Evolutionary conservation across 1,140 invertebrate species (phyloP).

Genomic region (Hyles euphorbiae): DNA sequence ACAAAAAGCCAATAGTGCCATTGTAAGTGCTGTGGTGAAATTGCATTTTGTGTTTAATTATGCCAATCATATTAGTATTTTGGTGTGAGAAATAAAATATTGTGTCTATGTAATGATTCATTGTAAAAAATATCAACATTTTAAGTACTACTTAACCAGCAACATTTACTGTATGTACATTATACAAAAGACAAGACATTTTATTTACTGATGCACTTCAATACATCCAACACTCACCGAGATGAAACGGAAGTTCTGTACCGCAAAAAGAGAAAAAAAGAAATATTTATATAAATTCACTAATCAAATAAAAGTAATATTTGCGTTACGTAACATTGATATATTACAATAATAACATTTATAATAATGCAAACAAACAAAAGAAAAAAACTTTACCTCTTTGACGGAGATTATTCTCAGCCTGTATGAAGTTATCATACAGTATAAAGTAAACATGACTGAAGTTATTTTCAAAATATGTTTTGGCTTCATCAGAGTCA

Average conservation of each 20-base stretch:
- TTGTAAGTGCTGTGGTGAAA: too few relatives aligned
- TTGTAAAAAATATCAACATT: conserved; percentile 2
- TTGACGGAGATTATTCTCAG: conserved; percentile 92
- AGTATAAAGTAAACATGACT: conserved; percentile 97
- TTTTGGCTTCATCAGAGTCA: conserved; percentile 91
- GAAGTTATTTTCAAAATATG: conserved; percentile 95
- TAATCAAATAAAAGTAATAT: conserved; percentile 12
- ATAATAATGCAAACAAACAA: conserved; percentile 7
- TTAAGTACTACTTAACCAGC: conserved; percentile 17
- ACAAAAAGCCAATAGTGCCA: too few relatives aligned
- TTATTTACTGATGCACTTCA: conserved; percentile 23
- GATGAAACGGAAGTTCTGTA: conserved; percentile 80
- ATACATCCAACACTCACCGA: conserved; percentile 76
- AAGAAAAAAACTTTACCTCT: conserved; percentile 80
- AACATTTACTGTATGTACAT: conserved; percentile 1
- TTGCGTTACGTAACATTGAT: conserved; percentile 8
- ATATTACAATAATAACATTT: conserved; percentile 1
- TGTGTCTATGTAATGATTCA: not conserved
- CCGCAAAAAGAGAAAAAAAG: conserved; percentile 69
- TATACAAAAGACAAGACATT: not conserved
- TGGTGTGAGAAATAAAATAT: not conserved
- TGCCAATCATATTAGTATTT: too few relatives aligned
- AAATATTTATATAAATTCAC: conserved; percentile 2
- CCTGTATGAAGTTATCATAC: conserved; percentile 94
- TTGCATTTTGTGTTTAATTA: not conserved